phyloP scores from a whole-genome alignment of 2,797 vertebrate genomes.

The Petrocephalus sullivani region DNA sequence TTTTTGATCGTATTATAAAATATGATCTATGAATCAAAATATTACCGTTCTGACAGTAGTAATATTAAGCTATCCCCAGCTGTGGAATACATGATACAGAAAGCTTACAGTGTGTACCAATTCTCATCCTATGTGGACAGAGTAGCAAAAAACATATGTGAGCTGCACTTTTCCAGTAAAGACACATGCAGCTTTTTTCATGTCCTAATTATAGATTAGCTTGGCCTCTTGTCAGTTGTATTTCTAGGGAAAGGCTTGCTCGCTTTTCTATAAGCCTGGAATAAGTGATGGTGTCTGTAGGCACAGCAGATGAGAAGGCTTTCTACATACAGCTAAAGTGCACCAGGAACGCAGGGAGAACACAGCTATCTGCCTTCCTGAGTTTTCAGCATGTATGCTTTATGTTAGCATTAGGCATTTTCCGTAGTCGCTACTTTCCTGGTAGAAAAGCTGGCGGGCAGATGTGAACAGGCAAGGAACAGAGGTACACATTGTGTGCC shows the following conservation, averaged over 20 bases:
- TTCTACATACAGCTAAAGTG: neutral
- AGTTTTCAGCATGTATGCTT: neutral
- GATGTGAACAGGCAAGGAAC: slow-evolving; percentile 42
- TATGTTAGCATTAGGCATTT: neutral
- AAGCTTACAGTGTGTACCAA: neutral
- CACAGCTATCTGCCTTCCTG: neutral
- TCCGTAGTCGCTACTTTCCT: neutral
- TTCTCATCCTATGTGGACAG: neutral
- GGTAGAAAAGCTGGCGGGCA: neutral
- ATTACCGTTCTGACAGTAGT: neutral
- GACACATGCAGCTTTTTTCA: neutral
- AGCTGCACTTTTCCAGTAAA: neutral
- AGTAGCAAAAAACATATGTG: neutral
- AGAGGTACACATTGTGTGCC: slow-evolving; percentile 60
- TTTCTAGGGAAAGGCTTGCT: neutral
- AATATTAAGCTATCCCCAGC: neutral
- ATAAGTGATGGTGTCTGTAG: neutral
- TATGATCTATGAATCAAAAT: neutral
- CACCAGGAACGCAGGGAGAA: neutral
- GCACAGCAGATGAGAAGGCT: neutral
- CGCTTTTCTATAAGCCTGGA: neutral
- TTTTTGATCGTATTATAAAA: neutral
- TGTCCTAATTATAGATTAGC: slow-evolving; percentile 3
- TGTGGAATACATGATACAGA: neutral
- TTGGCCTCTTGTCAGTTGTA: neutral